A percentile compares a stretch with the other conserved stretches of the same genome.
Conservation (phyloP, 64 coral and sea anemone species). For the Anthopleura sola region DNA sequence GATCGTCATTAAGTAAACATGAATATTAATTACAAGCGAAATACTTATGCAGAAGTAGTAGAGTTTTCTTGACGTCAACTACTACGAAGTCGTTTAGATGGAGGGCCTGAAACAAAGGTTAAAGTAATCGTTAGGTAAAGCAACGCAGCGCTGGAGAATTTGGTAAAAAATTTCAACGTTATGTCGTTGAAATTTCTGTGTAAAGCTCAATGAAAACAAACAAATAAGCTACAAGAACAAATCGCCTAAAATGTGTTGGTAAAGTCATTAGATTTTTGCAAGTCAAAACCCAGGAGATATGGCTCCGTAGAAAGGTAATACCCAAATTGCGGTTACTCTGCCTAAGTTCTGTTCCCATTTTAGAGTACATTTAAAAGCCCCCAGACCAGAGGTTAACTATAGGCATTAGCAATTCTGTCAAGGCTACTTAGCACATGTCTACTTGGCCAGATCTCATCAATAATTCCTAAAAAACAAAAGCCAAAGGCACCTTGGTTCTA, state of each 20-base stretch:
- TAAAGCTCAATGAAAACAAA: slow-evolving; percentile 19
- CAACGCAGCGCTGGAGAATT: neutral
- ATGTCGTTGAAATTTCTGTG: neutral
- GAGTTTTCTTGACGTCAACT: slow-evolving; percentile 82
- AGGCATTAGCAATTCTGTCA: slow-evolving; percentile 18
- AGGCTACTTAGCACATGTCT: slow-evolving; percentile 12
- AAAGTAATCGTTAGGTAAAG: slow-evolving; percentile 15
- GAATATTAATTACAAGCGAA: slow-evolving; percentile 51
- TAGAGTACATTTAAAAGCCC: slow-evolving; percentile 17
- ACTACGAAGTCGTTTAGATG: slow-evolving; percentile 88
- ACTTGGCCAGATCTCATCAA: slow-evolving; percentile 5
- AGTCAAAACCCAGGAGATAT: slow-evolving; percentile 6
- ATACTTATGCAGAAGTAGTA: slow-evolving; percentile 85
- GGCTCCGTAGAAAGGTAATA: slow-evolving; percentile 18
- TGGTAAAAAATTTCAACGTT: neutral
- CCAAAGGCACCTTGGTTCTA: slow-evolving; percentile 6
- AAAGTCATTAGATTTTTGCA: slow-evolving; percentile 5
- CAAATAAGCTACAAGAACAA: slow-evolving; percentile 11
- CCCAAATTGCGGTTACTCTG: neutral
- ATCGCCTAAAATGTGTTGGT: slow-evolving; percentile 52
- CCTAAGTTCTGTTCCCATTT: neutral
- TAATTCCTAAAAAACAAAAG: slow-evolving; percentile 8
- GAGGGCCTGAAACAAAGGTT: slow-evolving; percentile 63
- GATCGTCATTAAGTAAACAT: neutral
- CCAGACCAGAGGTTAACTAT: slow-evolving; percentile 21